phyloP scores from a whole-genome alignment of 64 coral and sea anemone genomes.

The Dendronephthya gigantea region DNA sequence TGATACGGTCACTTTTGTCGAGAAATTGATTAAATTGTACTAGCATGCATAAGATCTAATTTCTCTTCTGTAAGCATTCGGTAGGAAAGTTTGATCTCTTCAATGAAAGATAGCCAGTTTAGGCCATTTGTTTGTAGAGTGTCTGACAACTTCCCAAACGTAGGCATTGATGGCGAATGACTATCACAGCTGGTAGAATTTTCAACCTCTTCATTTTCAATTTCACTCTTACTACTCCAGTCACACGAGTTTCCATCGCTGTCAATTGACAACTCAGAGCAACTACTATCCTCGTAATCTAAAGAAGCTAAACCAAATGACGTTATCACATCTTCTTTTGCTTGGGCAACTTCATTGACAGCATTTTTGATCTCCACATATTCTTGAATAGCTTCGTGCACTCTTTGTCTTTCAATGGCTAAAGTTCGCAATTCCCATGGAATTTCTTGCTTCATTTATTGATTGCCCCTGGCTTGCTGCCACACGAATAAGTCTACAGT shows the following conservation, averaged over 20 bases:
- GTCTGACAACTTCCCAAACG: neutral
- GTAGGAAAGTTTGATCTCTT: conserved; percentile 20
- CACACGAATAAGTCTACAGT: conserved; percentile 31
- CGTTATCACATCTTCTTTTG: conserved; percentile 10
- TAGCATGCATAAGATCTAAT: too few species aligned
- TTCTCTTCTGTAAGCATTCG: too few species aligned
- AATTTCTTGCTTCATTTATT: conserved; percentile 23
- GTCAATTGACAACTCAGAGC: neutral
- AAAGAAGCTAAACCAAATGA: neutral
- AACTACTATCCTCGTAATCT: neutral
- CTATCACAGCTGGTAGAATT: neutral
- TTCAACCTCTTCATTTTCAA: neutral
- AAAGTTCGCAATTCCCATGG: conserved; percentile 29
- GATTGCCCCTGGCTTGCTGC: conserved; percentile 19
- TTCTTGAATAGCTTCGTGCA: conserved; percentile 23
- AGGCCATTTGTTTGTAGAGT: neutral
- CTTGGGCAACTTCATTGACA: conserved; percentile 6
- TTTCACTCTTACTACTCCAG: conserved; percentile 4
- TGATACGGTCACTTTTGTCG: too few species aligned
- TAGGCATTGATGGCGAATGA: neutral
- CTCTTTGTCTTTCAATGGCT: conserved; percentile 14
- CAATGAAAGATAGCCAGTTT: conserved; percentile 39
- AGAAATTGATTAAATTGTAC: neutral
- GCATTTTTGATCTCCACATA: conserved; percentile 29
- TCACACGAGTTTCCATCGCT: conserved; percentile 24